Evolutionary conservation across 2,888 invertebrate genomes (phyloP), one percentile per base, ranked within the genome.

Genomic region (Teleiodes luculella): DNA sequence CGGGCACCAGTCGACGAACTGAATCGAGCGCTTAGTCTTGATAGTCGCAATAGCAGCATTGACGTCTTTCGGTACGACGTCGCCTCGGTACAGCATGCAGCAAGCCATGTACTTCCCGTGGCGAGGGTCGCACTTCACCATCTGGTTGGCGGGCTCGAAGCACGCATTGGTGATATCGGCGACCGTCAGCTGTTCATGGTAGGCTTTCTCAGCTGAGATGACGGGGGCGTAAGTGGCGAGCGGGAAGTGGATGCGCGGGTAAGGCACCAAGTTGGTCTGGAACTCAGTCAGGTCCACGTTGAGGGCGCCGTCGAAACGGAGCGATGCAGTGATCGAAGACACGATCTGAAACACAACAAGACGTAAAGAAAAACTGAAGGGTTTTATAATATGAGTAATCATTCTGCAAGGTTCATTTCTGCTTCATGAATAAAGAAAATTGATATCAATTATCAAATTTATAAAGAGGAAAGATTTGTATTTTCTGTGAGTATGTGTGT

Each of bases 221-320:
- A 97, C 96, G 11, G 97, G 97, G 16, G 97, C 96, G 78, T 97
- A 97, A 2, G 97, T 95, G 61, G 95, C 95, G 67, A 98, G 90
- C 8, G 97, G 98, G 92, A 98, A 98, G 80, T 98, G 97, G 74
- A 98, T 98, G 69, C 98, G 93, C 3, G 98, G 98, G 86, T 98
- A 97, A 51, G 98, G 98, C 68, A 97, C 96, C 90, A 96, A 87
- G 86, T 96, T 96, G 57, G 96, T 96, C 88, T 97, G 97, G 92
- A 97, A 97, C 89, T 97, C 97, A 24, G 96, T 97, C 63, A 97
- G 91, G 87, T 97, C 97, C 54, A 97, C 97, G 85, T 97, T 97
- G 57, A 97, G 92, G 10, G 97, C 97, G 66, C 97, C 97, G 83
- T 96, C 97, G 86, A 97, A 97, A 53, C 97, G 93, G 35, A 97